Percentiles rank a stretch among this genome's conserved stretches.
These are phyloP conservation scores for Trachelus tabidus DNA, from an alignment of 2,888 invertebrate species.

Conservation along the genomic window DNA sequence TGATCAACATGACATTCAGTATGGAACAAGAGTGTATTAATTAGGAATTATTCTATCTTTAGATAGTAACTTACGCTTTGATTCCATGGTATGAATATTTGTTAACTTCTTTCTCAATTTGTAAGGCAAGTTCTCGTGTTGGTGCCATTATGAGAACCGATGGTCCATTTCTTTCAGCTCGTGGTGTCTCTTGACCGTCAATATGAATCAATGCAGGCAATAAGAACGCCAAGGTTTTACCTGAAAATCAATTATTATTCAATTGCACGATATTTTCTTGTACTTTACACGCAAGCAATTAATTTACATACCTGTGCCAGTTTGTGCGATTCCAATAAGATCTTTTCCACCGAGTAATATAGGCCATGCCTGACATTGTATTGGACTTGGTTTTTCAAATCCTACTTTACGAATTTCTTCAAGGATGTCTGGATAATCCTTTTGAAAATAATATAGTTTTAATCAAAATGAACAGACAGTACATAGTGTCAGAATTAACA, in stretches of 20 bases:
- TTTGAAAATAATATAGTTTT: constrained; percentile 25
- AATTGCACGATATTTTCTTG: background rate
- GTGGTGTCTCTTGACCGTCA: constrained; percentile 82
- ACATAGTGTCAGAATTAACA: background rate
- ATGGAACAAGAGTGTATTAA: background rate
- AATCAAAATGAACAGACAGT: background rate
- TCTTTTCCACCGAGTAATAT: constrained; percentile 90
- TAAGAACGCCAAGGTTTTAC: constrained; percentile 94
- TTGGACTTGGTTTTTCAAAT: constrained; percentile 88
- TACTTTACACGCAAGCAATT: background rate
- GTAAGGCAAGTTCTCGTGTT: constrained; percentile 91
- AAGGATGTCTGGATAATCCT: constrained; percentile 85
- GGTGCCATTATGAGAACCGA: constrained; percentile 91
- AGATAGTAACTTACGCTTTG: constrained; percentile 73
- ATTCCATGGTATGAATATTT: constrained; percentile 92
- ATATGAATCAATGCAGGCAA: constrained; percentile 94
- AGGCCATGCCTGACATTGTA: constrained; percentile 96
- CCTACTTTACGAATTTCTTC: constrained; percentile 83
- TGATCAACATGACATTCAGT: constrained; percentile 18
- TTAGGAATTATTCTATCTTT: constrained; percentile 2
- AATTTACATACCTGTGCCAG: constrained; percentile 75
- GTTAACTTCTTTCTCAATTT: constrained; percentile 90
- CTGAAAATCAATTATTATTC: constrained; percentile 59
- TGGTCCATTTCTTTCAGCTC: constrained; percentile 81
- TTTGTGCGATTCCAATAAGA: constrained; percentile 96